Percentiles rank a stretch among this genome's conserved stretches.
Evolutionary conservation across 2,888 invertebrate genomes (phyloP).

Genomic region (Myopa testacea): DNA sequence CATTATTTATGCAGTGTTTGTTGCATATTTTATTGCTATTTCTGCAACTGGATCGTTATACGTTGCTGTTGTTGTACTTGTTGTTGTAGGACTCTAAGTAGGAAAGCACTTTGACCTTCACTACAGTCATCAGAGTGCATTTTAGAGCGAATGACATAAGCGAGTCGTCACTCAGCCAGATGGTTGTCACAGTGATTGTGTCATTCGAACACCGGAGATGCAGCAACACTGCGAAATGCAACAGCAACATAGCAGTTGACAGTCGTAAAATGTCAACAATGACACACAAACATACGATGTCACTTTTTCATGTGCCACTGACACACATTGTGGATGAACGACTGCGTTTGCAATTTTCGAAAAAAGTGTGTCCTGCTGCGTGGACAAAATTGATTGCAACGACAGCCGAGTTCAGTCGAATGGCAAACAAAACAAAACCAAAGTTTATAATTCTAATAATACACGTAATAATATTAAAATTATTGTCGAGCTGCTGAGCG

Average conservation of each 20-base stretch:
- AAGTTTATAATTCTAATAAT: not conserved
- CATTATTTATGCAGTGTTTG: constrained; percentile 16
- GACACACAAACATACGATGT: not conserved
- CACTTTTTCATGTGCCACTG: constrained; percentile 59
- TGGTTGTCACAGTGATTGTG: constrained; percentile 18
- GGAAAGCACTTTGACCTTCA: constrained; percentile 63
- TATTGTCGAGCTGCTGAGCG: not conserved
- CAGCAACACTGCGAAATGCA: not conserved
- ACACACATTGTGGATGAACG: constrained; percentile 52
- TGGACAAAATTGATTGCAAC: constrained; percentile 26
- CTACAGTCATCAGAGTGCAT: constrained; percentile 43
- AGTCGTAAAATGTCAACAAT: constrained; percentile 20
- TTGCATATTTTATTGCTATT: constrained; percentile 26
- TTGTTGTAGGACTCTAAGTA: constrained; percentile 40
- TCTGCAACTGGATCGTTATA: constrained; percentile 21
- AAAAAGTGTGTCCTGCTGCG: constrained; percentile 34
- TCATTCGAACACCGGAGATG: constrained; percentile 13
- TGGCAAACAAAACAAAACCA: constrained; percentile 22
- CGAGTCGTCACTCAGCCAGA: constrained; percentile 12
- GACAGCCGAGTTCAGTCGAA: not conserved
- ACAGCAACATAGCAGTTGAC: not conserved
- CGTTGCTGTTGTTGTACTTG: constrained; percentile 20
- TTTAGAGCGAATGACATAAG: constrained; percentile 54
- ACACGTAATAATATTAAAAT: not conserved
- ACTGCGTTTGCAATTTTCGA: constrained; percentile 29